Base-by-base conservation (phyloP, 2,113 vertebrate genomes). In the Elachura formosa region DNA sequence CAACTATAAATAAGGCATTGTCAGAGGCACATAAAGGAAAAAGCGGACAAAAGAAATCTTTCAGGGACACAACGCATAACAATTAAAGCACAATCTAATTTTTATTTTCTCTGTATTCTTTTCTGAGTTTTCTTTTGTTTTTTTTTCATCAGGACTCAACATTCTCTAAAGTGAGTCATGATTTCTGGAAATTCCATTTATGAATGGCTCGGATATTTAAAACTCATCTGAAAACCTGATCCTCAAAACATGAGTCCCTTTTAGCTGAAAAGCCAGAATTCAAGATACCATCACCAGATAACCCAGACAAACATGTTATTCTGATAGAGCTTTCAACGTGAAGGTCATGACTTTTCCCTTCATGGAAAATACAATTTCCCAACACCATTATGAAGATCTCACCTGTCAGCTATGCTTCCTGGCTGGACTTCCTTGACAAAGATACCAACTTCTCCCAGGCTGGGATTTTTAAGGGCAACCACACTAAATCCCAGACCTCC, bases 401-500 rank as follows among this genome's bases (percentile, higher is more conserved):
- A 99, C 99, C 99, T 99, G 98, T 99, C 98, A 20, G 99, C 99
- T 75, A 99, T 84, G 80, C 99, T 98, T 94, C 99, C 99, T 10
- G 98, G 98, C 94, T 99, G 99, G 61, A 99, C 98, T 89, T 99
- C 98, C 93, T 98, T 99, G 93, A 99, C 97, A 56, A 99, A 99
- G 84, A 99, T 98, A 13, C 98, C 98, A 43, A 97, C 98, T 79
- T 98, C 96, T 94, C 98, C 98, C 82, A 97, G 83, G 56, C 90
- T 98, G 67, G 97, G 97, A 33, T 98, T 98, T 88, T 97, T 98
- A 58, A 99, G 97, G 29, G 99, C 98, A 54, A 99, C 98, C 90
- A 99, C 99, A 33, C 99, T 99, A 98, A 99, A 99, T 66, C 99
- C 99, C 46, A 99, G 98, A 34, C 99, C 98, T 73, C 98, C 99